Percentiles rank a stretch among this genome's conserved stretches.
Conservation (phyloP, 2,888 invertebrate genomes). For the Eupithecia pulchellata region DNA sequence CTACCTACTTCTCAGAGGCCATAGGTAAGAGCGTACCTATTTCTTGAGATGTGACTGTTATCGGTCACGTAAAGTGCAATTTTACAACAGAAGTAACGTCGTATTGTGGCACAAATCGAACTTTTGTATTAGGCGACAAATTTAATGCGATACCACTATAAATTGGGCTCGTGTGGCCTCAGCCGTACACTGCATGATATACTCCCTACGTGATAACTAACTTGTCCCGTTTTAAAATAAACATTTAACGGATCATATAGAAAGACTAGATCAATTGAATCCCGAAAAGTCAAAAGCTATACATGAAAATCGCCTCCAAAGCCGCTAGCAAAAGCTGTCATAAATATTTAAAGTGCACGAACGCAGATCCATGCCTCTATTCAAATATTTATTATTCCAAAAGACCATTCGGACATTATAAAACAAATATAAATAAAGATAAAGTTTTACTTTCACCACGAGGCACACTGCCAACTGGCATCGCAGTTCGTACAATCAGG, state of each 20-base stretch:
- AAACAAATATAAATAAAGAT: slow-evolving; percentile 24
- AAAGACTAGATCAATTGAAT: not conserved
- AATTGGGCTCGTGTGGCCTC: not conserved
- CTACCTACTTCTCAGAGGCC: too few relatives aligned
- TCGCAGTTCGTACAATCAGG: slow-evolving; percentile 30
- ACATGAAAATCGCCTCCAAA: not conserved
- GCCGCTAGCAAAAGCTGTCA: not conserved
- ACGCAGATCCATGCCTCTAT: not conserved
- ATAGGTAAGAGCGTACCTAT: not conserved
- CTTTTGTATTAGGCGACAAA: too few relatives aligned
- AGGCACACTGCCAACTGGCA: slow-evolving; percentile 36
- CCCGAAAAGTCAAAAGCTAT: not conserved
- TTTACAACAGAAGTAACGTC: not conserved
- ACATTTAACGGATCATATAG: not conserved
- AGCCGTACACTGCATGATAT: not conserved
- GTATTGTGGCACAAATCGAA: not conserved
- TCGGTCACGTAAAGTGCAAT: not conserved
- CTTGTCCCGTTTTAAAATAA: not conserved
- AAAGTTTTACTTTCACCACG: slow-evolving; percentile 27
- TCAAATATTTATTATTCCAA: too few relatives aligned
- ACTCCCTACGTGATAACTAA: not conserved
- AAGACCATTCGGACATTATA: slow-evolving; percentile 10
- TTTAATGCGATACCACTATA: not conserved
- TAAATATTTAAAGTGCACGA: not conserved
- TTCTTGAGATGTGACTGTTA: not conserved